phyloP scores from a whole-genome alignment of 2,888 invertebrate genomes.

The Drosophila trichaetosa region DNA sequence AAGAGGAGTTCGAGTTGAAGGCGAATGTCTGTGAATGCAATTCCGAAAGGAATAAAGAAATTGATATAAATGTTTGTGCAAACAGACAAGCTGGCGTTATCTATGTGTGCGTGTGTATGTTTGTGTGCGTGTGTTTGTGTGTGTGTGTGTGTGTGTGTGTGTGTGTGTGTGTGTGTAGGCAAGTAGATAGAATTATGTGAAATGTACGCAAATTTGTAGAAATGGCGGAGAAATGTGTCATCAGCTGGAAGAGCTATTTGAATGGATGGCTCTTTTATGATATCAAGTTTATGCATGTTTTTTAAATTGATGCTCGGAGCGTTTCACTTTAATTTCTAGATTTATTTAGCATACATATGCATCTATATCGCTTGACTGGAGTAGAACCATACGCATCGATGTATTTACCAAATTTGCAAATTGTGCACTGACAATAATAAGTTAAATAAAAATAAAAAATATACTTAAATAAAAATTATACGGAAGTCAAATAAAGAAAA shows the following conservation, averaged over 20 bases:
- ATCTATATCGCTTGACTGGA: neutral
- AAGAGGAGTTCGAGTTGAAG: conserved; percentile 7
- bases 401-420: neutral
- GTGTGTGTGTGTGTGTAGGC: conserved; percentile 6
- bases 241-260: conserved; percentile 45
- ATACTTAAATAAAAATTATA: neutral
- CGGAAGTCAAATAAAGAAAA: neutral
- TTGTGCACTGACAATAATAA: neutral
- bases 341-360: neutral
- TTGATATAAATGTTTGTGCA: conserved; percentile 74
- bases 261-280: conserved; percentile 62
- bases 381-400: neutral
- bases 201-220: conserved; percentile 70
- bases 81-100: conserved; percentile 42
- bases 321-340: neutral
- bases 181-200: conserved; percentile 65
- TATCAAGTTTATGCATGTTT: conserved; percentile 37
- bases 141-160: conserved; percentile 1
- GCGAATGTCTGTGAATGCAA: conserved; percentile 54
- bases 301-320: conserved; percentile 16
- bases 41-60: conserved; percentile 71
- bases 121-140: neutral
- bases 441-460: neutral
- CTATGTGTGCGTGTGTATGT: neutral
- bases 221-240: conserved; percentile 48